Conservation (phyloP, 30 jellyfish, hydroid and myxozoan genomes). For the Sanderia malayensis region DNA sequence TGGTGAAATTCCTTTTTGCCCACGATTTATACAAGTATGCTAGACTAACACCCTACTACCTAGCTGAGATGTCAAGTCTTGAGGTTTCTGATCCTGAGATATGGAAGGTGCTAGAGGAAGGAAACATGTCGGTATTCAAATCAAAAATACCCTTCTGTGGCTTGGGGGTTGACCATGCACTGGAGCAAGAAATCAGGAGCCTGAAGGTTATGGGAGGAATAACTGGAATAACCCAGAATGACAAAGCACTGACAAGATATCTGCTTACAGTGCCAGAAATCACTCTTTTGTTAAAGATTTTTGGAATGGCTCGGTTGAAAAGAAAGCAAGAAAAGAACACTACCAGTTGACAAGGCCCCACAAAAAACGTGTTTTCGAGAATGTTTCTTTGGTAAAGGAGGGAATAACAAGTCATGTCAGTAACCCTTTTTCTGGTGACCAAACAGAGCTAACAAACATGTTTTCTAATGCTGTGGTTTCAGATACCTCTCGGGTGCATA, state of each 20-base stretch:
- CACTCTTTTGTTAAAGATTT: slow-evolving; percentile 33
- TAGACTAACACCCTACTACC: slow-evolving; percentile 14
- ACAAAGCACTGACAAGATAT: slow-evolving; percentile 31
- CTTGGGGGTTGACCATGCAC: slow-evolving; percentile 26
- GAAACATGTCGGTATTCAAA: slow-evolving; percentile 45
- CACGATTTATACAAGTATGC: slow-evolving; percentile 13
- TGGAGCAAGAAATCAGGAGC: slow-evolving; percentile 38
- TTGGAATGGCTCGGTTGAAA: slow-evolving; percentile 5
- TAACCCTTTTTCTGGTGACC: slow-evolving; percentile 31
- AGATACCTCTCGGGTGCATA: slow-evolving; percentile 31
- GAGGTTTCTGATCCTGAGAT: slow-evolving; percentile 10
- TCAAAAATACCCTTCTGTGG: slow-evolving; percentile 8
- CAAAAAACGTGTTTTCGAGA: slow-evolving; percentile 21
- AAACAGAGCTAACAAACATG: slow-evolving; percentile 19
- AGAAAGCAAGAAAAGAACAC: slow-evolving; percentile 25
- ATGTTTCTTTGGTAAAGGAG: slow-evolving; percentile 1
- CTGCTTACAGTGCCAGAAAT: slow-evolving; percentile 50
- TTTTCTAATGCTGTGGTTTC: slow-evolving; percentile 28
- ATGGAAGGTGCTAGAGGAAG: slow-evolving; percentile 19
- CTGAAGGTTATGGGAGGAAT: slow-evolving; percentile 37
- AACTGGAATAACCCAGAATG: slow-evolving; percentile 36
- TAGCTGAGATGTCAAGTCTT: slow-evolving; percentile 16
- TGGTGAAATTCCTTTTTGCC: slow-evolving; percentile 16
- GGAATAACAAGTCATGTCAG: slow-evolving; percentile 34
- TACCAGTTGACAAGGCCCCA: slow-evolving; percentile 45